A percentile compares a stretch with the other conserved stretches of the same genome.
Evolutionary conservation across 2,113 vertebrate species (phyloP).

Genomic region (Carollia perspicillata): DNA sequence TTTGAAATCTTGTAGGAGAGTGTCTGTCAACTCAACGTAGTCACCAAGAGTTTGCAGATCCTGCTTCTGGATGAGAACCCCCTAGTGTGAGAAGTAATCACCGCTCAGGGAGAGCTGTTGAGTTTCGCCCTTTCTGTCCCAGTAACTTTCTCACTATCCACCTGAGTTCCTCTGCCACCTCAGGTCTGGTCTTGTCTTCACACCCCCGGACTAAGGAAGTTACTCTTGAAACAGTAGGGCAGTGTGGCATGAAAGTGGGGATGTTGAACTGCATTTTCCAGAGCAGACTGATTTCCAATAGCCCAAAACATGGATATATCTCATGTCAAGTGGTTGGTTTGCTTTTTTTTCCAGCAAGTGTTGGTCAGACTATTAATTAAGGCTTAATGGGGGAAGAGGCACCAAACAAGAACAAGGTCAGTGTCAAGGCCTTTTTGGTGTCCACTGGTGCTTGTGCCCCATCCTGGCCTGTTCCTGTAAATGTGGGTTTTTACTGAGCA

Average conservation of each 20-base stretch:
- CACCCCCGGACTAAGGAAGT: neutral
- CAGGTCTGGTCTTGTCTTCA: neutral
- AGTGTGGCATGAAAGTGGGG: neutral
- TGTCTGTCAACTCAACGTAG: neutral
- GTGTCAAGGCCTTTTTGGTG: accelerated
- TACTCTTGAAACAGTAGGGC: neutral
- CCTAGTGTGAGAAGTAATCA: neutral
- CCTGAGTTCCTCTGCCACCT: neutral
- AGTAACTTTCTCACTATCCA: neutral
- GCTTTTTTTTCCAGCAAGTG: neutral
- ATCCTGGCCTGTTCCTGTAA: neutral
- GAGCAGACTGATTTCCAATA: neutral
- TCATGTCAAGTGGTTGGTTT: neutral
- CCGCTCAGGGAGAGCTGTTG: neutral
- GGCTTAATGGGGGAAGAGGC: neutral
- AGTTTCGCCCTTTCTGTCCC: too few relatives aligned
- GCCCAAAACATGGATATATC: neutral
- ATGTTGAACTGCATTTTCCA: neutral
- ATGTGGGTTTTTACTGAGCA: neutral
- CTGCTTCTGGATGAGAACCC: neutral
- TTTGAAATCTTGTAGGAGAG: conserved; percentile 33
- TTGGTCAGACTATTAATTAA: neutral
- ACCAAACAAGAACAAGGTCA: neutral
- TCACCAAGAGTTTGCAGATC: neutral
- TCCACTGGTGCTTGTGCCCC: neutral